Conservation (phyloP, 2,797 vertebrate genomes). For the Esox masquinongy region DNA sequence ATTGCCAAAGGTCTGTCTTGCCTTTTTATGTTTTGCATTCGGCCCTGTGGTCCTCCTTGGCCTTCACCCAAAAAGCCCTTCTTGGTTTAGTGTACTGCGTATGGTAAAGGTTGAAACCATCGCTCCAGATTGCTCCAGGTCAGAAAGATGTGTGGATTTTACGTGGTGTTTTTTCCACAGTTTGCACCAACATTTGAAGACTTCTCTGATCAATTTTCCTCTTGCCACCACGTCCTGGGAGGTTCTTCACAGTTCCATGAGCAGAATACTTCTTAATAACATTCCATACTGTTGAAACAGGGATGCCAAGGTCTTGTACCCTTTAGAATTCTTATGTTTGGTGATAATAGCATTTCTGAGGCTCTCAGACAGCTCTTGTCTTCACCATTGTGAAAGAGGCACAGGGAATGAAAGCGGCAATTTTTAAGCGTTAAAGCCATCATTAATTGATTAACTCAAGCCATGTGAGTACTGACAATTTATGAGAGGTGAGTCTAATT, state of each 20-base stretch:
- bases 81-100: background rate
- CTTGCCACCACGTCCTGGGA: constrained; percentile 18
- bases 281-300: constrained; percentile 15
- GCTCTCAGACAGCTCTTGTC: constrained; percentile 28
- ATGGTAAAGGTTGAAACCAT: too few species aligned
- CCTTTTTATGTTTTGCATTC: constrained; percentile 15
- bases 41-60: constrained; percentile 21
- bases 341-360: constrained; percentile 24
- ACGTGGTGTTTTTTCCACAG: constrained; percentile 25
- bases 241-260: constrained; percentile 29
- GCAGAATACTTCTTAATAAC: constrained; percentile 17
- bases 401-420: constrained; percentile 12
- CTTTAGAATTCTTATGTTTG: constrained; percentile 26
- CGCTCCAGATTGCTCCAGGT: constrained; percentile 21
- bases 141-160: constrained; percentile 17
- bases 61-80: constrained; percentile 22
- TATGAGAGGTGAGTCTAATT: constrained; percentile 22
- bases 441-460: constrained; percentile 30
- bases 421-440: constrained; percentile 23
- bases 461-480: constrained; percentile 19
- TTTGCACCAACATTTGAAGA: constrained; percentile 14
- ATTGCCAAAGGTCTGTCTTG: constrained; percentile 1
- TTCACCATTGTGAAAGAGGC: constrained; percentile 29
- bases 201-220: background rate
- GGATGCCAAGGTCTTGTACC: constrained; percentile 25